Conservation (phyloP, 1,140 invertebrate genomes). For the Procambarus clarkii region DNA sequence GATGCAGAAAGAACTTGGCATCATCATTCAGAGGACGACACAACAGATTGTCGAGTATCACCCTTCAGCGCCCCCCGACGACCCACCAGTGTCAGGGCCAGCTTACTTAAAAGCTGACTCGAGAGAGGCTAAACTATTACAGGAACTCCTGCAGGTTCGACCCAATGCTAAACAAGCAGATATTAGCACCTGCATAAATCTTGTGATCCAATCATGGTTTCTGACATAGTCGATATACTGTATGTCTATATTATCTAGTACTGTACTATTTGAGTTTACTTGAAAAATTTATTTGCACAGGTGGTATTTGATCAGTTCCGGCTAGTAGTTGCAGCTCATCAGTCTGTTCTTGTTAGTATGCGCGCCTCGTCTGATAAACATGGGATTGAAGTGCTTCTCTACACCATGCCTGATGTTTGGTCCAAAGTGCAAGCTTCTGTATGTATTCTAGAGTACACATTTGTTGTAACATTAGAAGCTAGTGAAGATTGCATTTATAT, state of each 20-base stretch:
- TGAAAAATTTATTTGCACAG: conserved; percentile 64
- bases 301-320: conserved; percentile 86
- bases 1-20: conserved; percentile 57
- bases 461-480: neutral
- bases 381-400: conserved; percentile 75
- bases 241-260: neutral
- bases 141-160: conserved; percentile 73
- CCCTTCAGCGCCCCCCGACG: conserved; percentile 52
- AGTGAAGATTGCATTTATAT: too few species aligned
- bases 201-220: too few species aligned
- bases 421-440: conserved; percentile 89
- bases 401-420: conserved; percentile 90
- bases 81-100: conserved; percentile 56
- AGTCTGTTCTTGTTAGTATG: conserved; percentile 81
- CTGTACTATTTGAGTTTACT: too few species aligned
- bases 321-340: conserved; percentile 83
- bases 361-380: conserved; percentile 76
- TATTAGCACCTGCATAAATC: neutral
- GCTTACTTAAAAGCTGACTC: conserved; percentile 74
- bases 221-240: neutral
- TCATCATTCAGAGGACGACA: conserved; percentile 56
- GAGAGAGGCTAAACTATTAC: conserved; percentile 78
- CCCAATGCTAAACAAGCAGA: neutral
- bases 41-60: conserved; percentile 64
- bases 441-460: conserved; percentile 36